Conservation (phyloP, 2,113 vertebrate genomes). For the Columbina picui region DNA sequence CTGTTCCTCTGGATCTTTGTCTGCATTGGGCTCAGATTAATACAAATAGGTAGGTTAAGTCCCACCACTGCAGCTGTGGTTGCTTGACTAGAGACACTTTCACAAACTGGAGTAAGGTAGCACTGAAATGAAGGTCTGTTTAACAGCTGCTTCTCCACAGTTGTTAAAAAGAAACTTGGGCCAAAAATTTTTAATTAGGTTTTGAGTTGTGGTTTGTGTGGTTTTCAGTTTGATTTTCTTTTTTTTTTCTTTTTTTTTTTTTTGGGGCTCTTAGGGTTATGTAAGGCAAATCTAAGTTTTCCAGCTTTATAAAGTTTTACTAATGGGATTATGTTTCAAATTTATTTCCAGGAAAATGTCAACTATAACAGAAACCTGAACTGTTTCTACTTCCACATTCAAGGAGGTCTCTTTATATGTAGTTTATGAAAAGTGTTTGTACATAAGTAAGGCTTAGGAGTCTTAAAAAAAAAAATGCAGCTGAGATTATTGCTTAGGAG, state of each 20-base stretch:
- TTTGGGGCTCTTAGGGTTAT: not conserved
- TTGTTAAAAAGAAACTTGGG: not conserved
- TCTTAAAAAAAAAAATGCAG: not conserved
- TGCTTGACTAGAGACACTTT: not conserved
- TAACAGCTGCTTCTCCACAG: not conserved
- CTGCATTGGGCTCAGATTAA: not conserved
- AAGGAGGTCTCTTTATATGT: not conserved
- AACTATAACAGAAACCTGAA: not conserved
- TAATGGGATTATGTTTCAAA: not conserved
- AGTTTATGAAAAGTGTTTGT: not conserved
- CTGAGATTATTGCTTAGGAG: not conserved
- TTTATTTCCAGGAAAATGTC: not conserved
- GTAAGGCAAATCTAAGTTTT: not conserved
- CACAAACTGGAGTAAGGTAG: not conserved
- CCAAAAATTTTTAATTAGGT: not conserved
- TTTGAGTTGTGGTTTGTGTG: not conserved
- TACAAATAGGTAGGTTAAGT: not conserved
- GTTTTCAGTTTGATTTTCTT: not conserved
- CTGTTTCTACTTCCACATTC: not conserved
- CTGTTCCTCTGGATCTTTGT: not conserved
- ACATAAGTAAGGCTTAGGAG: not conserved
- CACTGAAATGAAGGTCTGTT: not conserved
- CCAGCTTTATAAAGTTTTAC: not conserved
- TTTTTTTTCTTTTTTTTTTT: not conserved
- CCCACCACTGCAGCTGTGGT: not conserved